A percentile compares a stretch with the other conserved stretches of the same genome.
These are phyloP conservation scores for Lepidocolaptes lacrymiger DNA, from an alignment of 2,797 vertebrate species.

Conservation along the genomic window DNA sequence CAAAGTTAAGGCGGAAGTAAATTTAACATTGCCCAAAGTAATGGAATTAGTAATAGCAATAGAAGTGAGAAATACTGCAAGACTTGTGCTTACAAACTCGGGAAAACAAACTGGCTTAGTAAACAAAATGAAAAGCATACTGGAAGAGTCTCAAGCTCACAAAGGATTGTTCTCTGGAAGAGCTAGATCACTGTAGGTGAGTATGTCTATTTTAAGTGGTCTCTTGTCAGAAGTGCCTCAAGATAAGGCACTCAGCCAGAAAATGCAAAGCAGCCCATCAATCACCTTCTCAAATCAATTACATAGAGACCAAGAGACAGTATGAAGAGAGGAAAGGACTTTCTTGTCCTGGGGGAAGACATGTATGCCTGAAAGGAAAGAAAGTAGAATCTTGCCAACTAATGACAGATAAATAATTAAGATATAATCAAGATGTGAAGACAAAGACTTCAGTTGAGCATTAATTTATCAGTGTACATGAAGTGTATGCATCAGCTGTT, in stretches of 20 bases:
- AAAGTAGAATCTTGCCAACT: background rate
- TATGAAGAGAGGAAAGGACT: background rate
- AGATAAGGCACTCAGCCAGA: background rate
- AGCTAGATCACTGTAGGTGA: background rate
- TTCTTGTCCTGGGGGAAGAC: background rate
- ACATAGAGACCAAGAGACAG: background rate
- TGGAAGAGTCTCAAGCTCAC: background rate
- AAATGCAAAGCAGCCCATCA: background rate
- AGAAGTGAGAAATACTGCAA: background rate
- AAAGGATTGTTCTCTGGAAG: background rate
- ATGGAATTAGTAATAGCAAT: background rate
- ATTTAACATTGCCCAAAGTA: background rate
- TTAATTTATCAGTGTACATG: background rate
- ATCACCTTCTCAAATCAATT: background rate
- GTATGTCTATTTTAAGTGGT: background rate
- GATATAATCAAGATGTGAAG: background rate
- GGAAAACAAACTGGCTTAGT: background rate
- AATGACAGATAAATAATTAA: background rate
- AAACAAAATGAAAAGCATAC: background rate
- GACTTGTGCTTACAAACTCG: background rate
- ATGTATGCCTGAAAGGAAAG: background rate
- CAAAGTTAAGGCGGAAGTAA: background rate
- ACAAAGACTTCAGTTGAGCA: background rate
- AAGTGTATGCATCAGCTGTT: background rate
- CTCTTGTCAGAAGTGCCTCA: background rate